Conservation (phyloP, 2,888 invertebrate genomes). For the Drosophila crucigera region DNA sequence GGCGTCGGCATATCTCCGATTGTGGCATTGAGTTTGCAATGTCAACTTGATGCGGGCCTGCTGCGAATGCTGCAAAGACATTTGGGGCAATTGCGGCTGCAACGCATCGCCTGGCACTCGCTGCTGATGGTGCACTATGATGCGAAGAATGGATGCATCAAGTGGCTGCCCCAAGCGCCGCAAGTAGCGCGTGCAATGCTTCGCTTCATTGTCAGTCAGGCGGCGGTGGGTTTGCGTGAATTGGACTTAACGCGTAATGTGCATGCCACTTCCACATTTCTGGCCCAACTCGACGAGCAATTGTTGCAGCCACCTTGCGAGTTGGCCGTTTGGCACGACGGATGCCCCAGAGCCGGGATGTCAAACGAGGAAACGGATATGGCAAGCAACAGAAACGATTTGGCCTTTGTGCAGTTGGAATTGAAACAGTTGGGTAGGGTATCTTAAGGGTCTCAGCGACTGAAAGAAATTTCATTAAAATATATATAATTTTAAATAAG, state of each 20-base stretch:
- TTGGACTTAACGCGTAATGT: slow-evolving; percentile 72
- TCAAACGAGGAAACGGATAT: slow-evolving; percentile 21
- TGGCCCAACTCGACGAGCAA: slow-evolving; percentile 47
- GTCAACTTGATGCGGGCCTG: slow-evolving; percentile 65
- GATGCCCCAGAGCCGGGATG: slow-evolving; percentile 40
- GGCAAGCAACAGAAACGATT: slow-evolving; percentile 43
- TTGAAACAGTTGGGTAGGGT: slow-evolving; percentile 41
- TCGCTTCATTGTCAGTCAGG: slow-evolving; percentile 59
- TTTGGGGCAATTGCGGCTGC: slow-evolving; percentile 46
- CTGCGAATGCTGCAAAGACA: slow-evolving; percentile 39
- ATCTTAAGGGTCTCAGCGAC: neutral
- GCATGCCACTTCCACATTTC: slow-evolving; percentile 68
- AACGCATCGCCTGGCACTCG: slow-evolving; percentile 67
- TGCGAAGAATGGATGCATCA: slow-evolving; percentile 61
- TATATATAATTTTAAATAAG: neutral
- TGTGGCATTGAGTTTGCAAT: slow-evolving; percentile 69
- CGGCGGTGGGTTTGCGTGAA: slow-evolving; percentile 56
- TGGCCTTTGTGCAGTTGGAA: slow-evolving; percentile 64
- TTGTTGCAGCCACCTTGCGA: slow-evolving; percentile 23
- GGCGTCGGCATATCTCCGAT: slow-evolving; percentile 38
- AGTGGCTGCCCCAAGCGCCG: slow-evolving; percentile 69
- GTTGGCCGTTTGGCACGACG: slow-evolving; percentile 56
- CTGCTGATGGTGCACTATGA: slow-evolving; percentile 64
- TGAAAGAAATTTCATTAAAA: neutral
- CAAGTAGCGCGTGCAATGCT: slow-evolving; percentile 55